Conservation (phyloP, 2,888 invertebrate genomes). For the Hanleya hanleyi region DNA sequence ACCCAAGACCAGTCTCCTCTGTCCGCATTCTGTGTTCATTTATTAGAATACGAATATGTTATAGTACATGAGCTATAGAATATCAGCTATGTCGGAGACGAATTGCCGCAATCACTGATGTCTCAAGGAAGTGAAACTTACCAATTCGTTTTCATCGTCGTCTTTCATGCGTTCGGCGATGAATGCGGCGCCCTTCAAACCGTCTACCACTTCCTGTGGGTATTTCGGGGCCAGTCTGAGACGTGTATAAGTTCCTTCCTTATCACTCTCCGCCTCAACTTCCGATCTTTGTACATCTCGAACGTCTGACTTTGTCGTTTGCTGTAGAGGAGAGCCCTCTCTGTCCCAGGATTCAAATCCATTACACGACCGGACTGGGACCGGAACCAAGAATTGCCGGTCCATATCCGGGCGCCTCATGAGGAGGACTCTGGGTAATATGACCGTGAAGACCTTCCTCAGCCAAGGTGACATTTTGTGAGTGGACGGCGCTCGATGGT, state of each 20-base stretch:
- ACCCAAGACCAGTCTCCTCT: too few species aligned
- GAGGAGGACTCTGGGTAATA: conserved; percentile 91
- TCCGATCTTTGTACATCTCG: conserved; percentile 4
- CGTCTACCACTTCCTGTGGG: conserved; percentile 57
- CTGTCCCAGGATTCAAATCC: conserved; percentile 42
- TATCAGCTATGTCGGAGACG: too few species aligned
- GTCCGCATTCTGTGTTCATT: too few species aligned
- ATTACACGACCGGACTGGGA: conserved; percentile 34
- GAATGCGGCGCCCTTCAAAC: conserved; percentile 57
- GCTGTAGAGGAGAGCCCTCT: conserved; percentile 77
- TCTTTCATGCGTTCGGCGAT: conserved; percentile 61
- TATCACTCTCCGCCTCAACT: not conserved
- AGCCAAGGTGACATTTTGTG: conserved; percentile 99
- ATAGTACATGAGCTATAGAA: too few species aligned
- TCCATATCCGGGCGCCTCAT: conserved; percentile 84
- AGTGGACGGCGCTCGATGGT: conserved; percentile 97
- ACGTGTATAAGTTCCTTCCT: not conserved
- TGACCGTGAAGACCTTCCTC: conserved; percentile 93
- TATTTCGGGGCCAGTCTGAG: conserved; percentile 79
- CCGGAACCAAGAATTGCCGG: conserved; percentile 23
- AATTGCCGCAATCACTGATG: too few species aligned
- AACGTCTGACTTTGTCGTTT: conserved; percentile 16
- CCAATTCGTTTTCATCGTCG: conserved; percentile 55
- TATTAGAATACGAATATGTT: too few species aligned
- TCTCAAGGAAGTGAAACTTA: too few species aligned